phyloP scores from a whole-genome alignment of 1,140 invertebrate genomes.

The Musca vetustissima region DNA sequence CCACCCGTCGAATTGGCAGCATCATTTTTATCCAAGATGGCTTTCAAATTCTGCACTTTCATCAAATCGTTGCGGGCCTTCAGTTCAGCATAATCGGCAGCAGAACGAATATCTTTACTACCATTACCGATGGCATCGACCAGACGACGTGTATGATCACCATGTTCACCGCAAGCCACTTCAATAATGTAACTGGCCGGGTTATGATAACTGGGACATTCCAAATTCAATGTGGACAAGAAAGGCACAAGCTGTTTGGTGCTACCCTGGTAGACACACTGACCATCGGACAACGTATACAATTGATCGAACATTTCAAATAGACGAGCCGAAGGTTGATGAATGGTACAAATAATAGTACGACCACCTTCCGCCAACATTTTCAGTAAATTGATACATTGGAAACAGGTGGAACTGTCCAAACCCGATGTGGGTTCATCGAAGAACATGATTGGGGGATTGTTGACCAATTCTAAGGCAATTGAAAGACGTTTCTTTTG shows the following conservation, averaged over 20 bases:
- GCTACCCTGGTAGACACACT: conserved; percentile 91
- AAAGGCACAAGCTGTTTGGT: conserved; percentile 85
- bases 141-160: conserved; percentile 82
- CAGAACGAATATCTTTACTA: conserved; percentile 69
- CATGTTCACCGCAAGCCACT: conserved; percentile 93
- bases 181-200: conserved; percentile 96
- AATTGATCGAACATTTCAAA: conserved; percentile 98
- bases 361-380: conserved; percentile 86
- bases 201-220: conserved; percentile 95
- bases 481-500: conserved; percentile 96
- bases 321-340: conserved; percentile 92
- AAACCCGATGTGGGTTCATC: conserved; percentile 96
- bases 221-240: conserved; percentile 75
- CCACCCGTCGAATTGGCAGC: conserved; percentile 55
- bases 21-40: conserved; percentile 59
- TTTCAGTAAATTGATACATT: conserved; percentile 86
- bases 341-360: conserved; percentile 96
- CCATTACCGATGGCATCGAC: conserved; percentile 83
- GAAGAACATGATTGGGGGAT: conserved; percentile 95
- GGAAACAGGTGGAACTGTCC: conserved; percentile 92
- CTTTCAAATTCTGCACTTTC: conserved; percentile 49
- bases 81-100: conserved; percentile 56
- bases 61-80: conserved; percentile 59
- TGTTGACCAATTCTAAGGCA: conserved; percentile 93
- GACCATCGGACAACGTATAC: conserved; percentile 90